These are phyloP conservation scores for Tenrec ecaudatus DNA, from an alignment of 2,113 vertebrate species.

Conservation along the genomic window DNA sequence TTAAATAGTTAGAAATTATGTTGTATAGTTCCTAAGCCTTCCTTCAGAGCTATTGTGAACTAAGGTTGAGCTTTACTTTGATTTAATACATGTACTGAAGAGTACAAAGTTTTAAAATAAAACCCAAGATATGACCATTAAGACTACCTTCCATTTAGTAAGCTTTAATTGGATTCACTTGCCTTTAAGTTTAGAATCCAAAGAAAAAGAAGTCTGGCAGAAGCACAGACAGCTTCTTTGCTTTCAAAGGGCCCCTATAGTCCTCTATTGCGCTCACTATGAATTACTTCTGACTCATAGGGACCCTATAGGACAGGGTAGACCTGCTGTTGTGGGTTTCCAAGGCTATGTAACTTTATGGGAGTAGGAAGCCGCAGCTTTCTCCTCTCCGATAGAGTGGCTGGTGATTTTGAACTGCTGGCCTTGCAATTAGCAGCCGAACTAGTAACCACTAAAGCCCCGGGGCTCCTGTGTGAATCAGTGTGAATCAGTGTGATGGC, in stretches of 20 bases:
- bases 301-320: no score
- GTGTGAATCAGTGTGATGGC: no score
- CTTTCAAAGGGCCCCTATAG: neutral
- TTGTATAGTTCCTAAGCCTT: neutral
- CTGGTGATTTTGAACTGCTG: no score
- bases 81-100: neutral
- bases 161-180: neutral
- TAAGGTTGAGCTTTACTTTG: constrained; percentile 13
- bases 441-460: no score
- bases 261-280: no score
- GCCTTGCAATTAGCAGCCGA: no score
- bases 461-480: no score
- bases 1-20: neutral
- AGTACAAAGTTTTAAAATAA: neutral
- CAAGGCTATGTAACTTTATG: no score
- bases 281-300: no score
- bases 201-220: neutral
- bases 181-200: neutral
- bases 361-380: no score
- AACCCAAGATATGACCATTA: neutral
- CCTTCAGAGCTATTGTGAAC: constrained; percentile 24
- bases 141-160: neutral
- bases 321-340: no score
- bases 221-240: neutral
- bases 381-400: no score